Evolutionary conservation across 37 sponge, comb jelly and placozoan genomes (phyloP), one percentile per base, ranked within the genome.

Genomic region (Ephydatia muelleri): DNA sequence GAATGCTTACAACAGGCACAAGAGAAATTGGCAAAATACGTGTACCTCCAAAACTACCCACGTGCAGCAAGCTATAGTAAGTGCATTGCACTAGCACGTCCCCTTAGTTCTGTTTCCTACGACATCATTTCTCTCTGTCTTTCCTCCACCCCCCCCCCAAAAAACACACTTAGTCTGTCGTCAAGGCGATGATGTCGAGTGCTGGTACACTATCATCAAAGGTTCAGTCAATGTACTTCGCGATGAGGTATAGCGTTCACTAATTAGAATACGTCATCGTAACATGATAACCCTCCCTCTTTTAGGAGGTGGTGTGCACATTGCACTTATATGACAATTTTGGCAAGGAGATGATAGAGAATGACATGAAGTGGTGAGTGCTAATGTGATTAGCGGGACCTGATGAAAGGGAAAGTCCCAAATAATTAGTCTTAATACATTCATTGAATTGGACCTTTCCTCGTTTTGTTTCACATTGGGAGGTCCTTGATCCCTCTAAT

Each of bases 251-350:
- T 2, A 33, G 13, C 5, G 70, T 26, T 3, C 29, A 29, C 9
- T 68, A 68, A 68, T 30, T 26, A 29, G 29, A 6, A 26, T 13
- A 5, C 13, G 9, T 68, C 13, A 4, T 30, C 27, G 5, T 30
- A 11, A 68, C 29, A 29, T 5, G 5, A 3, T 6, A 5, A 68
- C 5, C 12, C 5, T 68, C 9, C 5, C 29, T 12, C 70, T 68
- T 72, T n/a, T 33, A 72, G 72, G 72, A 72, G 19, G 31, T 72
- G n/a, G 34, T 72, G 33, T 72, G 72, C 31, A 72, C 72, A 72
- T 28, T 72, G 19, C 72, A 72, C 34, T 19, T 35, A 3, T 30
- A 72, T 16, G 72, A 72, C n/a, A 33, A 72, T 19, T 72, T 72
- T 72, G 72, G 72, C 21, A 19, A 26, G 34, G 72, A 72, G 30